Evolutionary conservation across 2,797 vertebrate species (phyloP), one percentile per base, ranked within the genome.

Genomic region (Protosalanx chinensis): DNA sequence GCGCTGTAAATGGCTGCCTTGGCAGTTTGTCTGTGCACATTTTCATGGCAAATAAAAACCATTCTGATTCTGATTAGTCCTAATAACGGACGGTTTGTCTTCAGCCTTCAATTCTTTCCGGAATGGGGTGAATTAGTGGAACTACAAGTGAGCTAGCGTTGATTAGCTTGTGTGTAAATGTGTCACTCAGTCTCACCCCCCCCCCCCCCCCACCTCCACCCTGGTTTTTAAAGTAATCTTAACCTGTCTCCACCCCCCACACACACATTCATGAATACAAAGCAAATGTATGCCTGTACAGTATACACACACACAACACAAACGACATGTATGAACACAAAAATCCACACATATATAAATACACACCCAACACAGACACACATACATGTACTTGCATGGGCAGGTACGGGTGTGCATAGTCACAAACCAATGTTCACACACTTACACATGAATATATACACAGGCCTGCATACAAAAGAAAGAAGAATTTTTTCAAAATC

Each of bases 101-200:
- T 73, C 51, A 65, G 46, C 7, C n/a, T 72, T 56, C 67, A 8
- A 33, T 67, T 57, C 29, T 30, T 71, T 60, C 64, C 18, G 3
- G 56, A 69, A 41, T 32, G 23, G 23, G 20, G 46, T 61, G 10
- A 32, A 18, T 64, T 20, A 29, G 53, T 70, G 72, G 73, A 41
- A 72, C 18, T 72, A 60, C 70, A 71, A 79, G 65, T 67, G 58
- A 46, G 15, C 41, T 27, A 41, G 46, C 49, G 68, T 57, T 74
- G 59, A 74, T 61, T 67, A 68, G 64, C 64, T 29, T 64, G 59
- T 15, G 70, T 16, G 7, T 27, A 64, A 53, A 53, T 20, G 49
- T 41, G 61, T 65, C 41, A 16, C 29, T 49, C 35, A 51, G 35
- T 46, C 41, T 35, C 20, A 5, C 20, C 59, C 27, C 59, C 20